Evolutionary conservation across 2,797 vertebrate genomes (phyloP).

Genomic region (Cygnus olor): DNA sequence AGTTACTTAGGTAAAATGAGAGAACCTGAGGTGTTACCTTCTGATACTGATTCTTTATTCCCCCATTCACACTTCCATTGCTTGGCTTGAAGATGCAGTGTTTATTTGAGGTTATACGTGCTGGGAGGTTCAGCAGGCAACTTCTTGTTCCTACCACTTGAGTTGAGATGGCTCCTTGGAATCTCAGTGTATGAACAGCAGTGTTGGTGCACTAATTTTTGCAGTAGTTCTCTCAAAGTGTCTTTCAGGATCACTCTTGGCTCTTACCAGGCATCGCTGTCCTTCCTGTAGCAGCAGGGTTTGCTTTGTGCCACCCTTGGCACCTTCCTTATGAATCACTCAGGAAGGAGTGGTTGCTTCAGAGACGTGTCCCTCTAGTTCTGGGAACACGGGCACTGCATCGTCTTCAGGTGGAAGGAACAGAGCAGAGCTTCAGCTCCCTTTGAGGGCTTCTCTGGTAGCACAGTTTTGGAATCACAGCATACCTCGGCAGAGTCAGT

Average conservation of each 20-base stretch:
- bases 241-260: not conserved
- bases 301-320: not conserved
- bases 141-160: not conserved
- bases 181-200: not conserved
- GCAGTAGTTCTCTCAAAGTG: accelerated
- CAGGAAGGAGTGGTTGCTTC: not conserved
- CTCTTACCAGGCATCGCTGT: not conserved
- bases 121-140: not conserved
- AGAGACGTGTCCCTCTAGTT: not conserved
- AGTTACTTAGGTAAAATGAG: not conserved
- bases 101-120: not conserved
- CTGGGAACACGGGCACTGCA: not conserved
- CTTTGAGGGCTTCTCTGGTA: not conserved
- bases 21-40: not conserved
- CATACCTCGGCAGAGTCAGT: not conserved
- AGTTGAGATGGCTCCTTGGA: not conserved
- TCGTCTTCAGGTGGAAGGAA: not conserved
- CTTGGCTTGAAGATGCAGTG: not conserved
- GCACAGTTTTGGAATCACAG: not conserved
- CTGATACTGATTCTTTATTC: not conserved
- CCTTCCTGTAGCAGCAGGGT: not conserved
- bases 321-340: not conserved
- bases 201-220: not conserved
- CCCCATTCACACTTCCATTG: accelerated
- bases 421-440: not conserved